phyloP scores from a whole-genome alignment of 2,113 vertebrate genomes.

The Zosterops hypoxanthus region DNA sequence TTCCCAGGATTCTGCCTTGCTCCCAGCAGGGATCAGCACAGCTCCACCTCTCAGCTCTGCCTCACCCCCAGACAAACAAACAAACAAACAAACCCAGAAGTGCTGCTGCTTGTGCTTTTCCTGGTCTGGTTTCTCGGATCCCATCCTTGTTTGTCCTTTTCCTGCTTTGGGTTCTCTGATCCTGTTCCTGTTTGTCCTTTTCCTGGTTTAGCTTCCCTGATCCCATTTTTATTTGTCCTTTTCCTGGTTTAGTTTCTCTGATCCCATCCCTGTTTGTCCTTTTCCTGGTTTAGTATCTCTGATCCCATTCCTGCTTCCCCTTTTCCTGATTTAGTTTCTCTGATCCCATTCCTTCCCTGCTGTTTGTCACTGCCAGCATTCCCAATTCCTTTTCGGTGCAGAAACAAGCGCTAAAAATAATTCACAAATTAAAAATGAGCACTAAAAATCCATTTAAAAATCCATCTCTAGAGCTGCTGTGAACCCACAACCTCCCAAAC shows the following conservation, averaged over 20 bases:
- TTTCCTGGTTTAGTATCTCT: fast-evolving
- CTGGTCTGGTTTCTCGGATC: no score
- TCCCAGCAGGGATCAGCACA: background rate
- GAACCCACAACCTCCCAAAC: no score
- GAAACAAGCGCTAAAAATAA: no score
- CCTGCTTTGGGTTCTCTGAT: fast-evolving
- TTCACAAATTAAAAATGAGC: no score
- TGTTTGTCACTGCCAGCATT: no score
- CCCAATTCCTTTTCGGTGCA: no score
- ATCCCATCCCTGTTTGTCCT: background rate
- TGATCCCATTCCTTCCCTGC: background rate
- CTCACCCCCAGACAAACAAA: background rate
- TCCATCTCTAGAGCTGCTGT: no score
- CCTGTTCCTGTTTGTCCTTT: background rate
- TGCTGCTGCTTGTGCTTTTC: background rate
- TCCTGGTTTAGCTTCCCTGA: fast-evolving
- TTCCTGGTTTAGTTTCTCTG: no score
- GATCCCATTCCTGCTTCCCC: background rate
- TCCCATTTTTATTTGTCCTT: background rate
- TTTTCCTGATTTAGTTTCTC: fast-evolving
- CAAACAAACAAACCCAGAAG: background rate
- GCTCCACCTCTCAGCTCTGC: background rate
- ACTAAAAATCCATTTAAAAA: no score
- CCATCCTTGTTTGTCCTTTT: background rate
- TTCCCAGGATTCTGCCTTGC: background rate